Evolutionary conservation across 2,797 vertebrate species (phyloP), one percentile per base, ranked within the genome.

Genomic region (Eutrigla gurnardus): DNA sequence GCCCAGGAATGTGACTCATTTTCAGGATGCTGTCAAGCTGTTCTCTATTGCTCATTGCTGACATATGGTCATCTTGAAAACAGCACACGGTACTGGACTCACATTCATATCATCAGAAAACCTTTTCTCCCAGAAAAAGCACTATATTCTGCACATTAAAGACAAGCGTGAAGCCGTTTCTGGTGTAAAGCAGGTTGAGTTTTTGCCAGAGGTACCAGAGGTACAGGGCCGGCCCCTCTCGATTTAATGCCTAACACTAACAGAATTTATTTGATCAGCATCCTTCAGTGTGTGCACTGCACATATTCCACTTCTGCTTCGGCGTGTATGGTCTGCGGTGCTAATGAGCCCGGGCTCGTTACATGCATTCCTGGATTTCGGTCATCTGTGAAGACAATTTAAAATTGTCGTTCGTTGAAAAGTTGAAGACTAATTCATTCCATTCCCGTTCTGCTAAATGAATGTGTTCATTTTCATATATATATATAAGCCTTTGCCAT

Each of bases 1-100:
- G 52, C 71, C 76, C 57, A 81, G 85, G 88, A 92, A 89, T 91
- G 84, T 85, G 73, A 84, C 73, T 74, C 54, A 74, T 65, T 81
- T 78, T 54, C 65, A 46, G 17, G 80, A 75, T 63, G 50, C 75
- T 86, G 69, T 63, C 63, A 83, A 78, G 78, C 75, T 85, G 74
- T 68, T 83, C 42, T 65, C 36, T 32, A 36, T 73, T 17, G 42
- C 43, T 76, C 60, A 69, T 35, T 71, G 58, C 65, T 72, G 37
- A 62, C 40, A 42, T 45, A 35, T 52, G 53, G 33, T 43, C 37
- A 42, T 32, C 5, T 72, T 57, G n/a, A 80, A 73, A 74, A 14
- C 32, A n/a, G n/a, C n/a, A n/a, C n/a, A n/a, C 2, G 65, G 32
- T 32, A 6, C 18, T 66, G 32, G 40, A 50, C 43, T 65, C 49